Evolutionary conservation across 2,113 vertebrate species (phyloP), one percentile per base, ranked within the genome.

Genomic region (Neogobius melanostomus): DNA sequence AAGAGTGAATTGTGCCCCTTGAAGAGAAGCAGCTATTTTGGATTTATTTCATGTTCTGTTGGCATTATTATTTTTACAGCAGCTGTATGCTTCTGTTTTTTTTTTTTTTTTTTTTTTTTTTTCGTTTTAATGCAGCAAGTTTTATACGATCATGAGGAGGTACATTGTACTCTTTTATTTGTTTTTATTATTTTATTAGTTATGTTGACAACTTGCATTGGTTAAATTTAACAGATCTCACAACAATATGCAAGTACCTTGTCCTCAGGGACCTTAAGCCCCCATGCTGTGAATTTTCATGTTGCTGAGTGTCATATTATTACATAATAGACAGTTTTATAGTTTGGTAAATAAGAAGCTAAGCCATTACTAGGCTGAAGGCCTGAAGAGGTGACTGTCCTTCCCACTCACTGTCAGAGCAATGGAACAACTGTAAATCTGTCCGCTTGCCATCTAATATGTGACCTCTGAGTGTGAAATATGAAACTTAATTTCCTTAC

Each of bases 361-460:
- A 10, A 59, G 21, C 56, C 56, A 59, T 59, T 21, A 59, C 21
- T 28, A 15, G 56, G 21, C 42, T 59, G 56, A 59, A 59, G 56
- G 56, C 56, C 56, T 42, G 56, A 42, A 42, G 56, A 59, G 28
- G 6, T 42, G 11, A 36, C 21, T 59, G 56, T 59, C 56, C 56
- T 59, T 59, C 56, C 56, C 56, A 59, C 56, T 59, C 56, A 59
- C 56, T 59, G 56, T 59, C 56, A 59, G 28, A 42, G 28, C 56
- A 42, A 42, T 42, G 56, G 28, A 12, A 42, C 6, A 21, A 59
- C 56, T 59, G 56, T 59, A 59, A 59, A 59, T 59, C 56, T 59
- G 56, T 59, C 43, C 15, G 64, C 48, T 6, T 1, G 10, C 17
- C 53, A 56, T 56, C 53, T 11, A 28, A 56, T 8, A 11, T 17